Base-by-base conservation (phyloP, 1,140 invertebrate genomes). In the Protaetia brevitarsis region DNA sequence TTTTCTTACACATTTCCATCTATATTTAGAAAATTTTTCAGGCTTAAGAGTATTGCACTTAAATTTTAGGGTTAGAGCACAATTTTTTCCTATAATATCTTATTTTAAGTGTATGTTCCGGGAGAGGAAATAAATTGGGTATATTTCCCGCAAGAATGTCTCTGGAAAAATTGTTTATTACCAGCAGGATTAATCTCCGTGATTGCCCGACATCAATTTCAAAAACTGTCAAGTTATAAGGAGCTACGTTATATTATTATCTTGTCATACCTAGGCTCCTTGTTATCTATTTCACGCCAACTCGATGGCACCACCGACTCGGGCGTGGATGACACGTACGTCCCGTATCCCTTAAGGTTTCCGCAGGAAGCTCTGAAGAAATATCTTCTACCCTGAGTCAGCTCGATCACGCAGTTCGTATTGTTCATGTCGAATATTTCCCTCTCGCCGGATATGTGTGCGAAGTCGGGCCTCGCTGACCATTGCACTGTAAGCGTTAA, bases 301-400 rank as follows among this genome's bases (percentile, higher is more conserved):
- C 94, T 94, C 71, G 94, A 96, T 10, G 95, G 94, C 21, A 94
- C 87, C 6, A 95, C 89, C 71, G 89, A 92, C 26, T 86, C 79
- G 0, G 94, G 94, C 19, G 86, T 88, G 0, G 93, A 89, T 16
- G 82, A 83, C 13, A 87, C 82, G 73, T 84, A 92, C n/a, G 83
- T 81, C 37, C 94, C 93, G 82, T 89, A 97, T 10, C 94, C 95
- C 74, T 92, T 93, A n/a, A 96, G 82, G 78, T 97, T 97, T 51
- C 94, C 92, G 62, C 89, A 89, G 16, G 89, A 84, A 0, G 92
- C 92, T 60, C 94, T 83, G 73, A 97, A 93, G 78, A 90, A 94
- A 79, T 97, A 97, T 63, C 88, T 85, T 26, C 88, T 84, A 4
- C 94, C 94, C 66, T 94, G 88, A 2, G 85, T 87, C 30, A 97